Evolutionary conservation across 2,888 invertebrate species (phyloP).

Genomic region (Iphiclides podalirius): DNA sequence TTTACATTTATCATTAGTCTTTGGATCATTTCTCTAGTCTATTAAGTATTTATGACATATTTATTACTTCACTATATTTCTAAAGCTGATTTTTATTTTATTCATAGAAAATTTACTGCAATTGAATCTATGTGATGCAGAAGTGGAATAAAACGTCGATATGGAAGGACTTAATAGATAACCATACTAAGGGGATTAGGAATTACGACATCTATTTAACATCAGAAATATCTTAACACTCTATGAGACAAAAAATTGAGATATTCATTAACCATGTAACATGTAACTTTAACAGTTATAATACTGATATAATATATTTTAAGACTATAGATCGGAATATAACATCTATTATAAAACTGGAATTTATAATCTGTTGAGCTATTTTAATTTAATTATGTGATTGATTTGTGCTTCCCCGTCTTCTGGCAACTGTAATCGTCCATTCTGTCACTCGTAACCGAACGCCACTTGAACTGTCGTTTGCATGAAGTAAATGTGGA

Average conservation of each 20-base stretch:
- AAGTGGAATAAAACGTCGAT: constrained; percentile 38
- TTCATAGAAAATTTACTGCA: neutral
- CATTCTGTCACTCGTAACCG: constrained; percentile 64
- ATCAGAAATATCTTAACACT: constrained; percentile 48
- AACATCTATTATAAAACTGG: constrained; percentile 41
- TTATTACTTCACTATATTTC: neutral
- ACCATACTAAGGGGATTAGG: constrained; percentile 57
- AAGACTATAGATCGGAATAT: constrained; percentile 34
- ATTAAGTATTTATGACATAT: constrained; percentile 4
- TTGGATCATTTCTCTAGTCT: constrained; percentile 12
- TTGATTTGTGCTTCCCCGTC: constrained; percentile 70
- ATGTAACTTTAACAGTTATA: constrained; percentile 52
- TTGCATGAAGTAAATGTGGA: constrained; percentile 63
- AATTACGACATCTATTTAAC: constrained; percentile 51
- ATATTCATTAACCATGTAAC: constrained; percentile 43
- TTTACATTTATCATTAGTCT: constrained; percentile 6
- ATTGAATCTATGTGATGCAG: neutral
- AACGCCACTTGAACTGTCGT: constrained; percentile 53
- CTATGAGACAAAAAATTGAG: constrained; percentile 37
- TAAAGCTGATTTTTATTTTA: neutral
- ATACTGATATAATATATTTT: constrained; percentile 56
- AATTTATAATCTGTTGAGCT: constrained; percentile 45
- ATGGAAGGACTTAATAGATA: constrained; percentile 45
- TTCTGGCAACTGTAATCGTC: constrained; percentile 67
- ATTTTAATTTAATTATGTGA: constrained; percentile 38